These are phyloP conservation scores for Chromis chromis DNA, from an alignment of 2,797 vertebrate species.

Conservation along the genomic window DNA sequence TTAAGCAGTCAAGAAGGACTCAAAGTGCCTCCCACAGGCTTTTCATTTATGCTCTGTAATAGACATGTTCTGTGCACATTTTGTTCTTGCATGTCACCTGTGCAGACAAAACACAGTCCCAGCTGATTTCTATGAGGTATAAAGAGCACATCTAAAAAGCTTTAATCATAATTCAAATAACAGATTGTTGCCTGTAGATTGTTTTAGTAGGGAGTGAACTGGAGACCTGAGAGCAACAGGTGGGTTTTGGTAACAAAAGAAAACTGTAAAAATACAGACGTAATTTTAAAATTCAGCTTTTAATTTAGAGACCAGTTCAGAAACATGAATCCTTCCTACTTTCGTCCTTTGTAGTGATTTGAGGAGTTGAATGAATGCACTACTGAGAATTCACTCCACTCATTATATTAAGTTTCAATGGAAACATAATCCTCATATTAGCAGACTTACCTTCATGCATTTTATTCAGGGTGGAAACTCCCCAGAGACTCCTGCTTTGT, in stretches of 20 bases:
- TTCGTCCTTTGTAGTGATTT: neutral
- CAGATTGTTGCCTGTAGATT: too few species aligned
- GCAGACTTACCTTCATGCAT: too few species aligned
- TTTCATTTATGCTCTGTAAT: constrained; percentile 33
- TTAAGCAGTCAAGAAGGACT: constrained; percentile 38
- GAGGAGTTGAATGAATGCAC: neutral
- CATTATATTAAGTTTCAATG: neutral
- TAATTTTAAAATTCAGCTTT: neutral
- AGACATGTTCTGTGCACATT: constrained; percentile 20
- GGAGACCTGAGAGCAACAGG: neutral
- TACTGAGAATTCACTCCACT: neutral
- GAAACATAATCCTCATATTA: neutral
- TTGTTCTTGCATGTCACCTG: constrained; percentile 3
- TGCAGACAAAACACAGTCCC: neutral
- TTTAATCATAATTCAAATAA: neutral
- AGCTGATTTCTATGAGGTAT: neutral
- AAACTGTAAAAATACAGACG: too few species aligned
- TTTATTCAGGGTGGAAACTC: neutral
- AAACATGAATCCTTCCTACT: neutral
- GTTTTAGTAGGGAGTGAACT: neutral
- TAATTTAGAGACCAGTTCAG: neutral
- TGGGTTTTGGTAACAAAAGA: too few species aligned
- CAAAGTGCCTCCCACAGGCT: constrained; percentile 12
- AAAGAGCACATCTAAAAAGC: neutral
- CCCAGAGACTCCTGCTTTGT: neutral